Evolutionary conservation across 2,888 invertebrate species (phyloP).

Genomic region (Ichneumoninae sp.): DNA sequence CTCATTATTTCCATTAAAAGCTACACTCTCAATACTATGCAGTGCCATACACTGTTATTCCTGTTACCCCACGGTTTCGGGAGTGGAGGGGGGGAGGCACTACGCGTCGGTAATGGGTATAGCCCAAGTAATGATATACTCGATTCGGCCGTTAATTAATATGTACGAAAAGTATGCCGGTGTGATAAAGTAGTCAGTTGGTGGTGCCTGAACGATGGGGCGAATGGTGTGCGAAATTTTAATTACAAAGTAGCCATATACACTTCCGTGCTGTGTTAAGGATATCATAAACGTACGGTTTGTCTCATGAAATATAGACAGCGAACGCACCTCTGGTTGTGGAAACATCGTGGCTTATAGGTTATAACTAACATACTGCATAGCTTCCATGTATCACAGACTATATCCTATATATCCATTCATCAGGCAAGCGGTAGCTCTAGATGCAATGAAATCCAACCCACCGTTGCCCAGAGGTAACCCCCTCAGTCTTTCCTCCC

Average conservation of each 20-base stretch:
- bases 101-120: slow-evolving; percentile 43
- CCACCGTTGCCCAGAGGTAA: slow-evolving; percentile 21
- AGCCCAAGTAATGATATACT: slow-evolving; percentile 57
- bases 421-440: neutral
- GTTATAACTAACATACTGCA: neutral
- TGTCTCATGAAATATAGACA: slow-evolving; percentile 18
- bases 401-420: neutral
- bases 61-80: neutral
- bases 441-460: slow-evolving; percentile 32
- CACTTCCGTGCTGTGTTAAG: slow-evolving; percentile 36
- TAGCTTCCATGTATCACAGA: neutral
- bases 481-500: neutral
- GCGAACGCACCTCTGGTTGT: slow-evolving; percentile 21
- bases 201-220: slow-evolving; percentile 40
- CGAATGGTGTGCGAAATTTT: slow-evolving; percentile 59
- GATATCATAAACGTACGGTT: slow-evolving; percentile 10
- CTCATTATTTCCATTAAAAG: neutral
- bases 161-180: slow-evolving; percentile 54
- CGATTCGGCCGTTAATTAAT: slow-evolving; percentile 58
- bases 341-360: slow-evolving; percentile 32
- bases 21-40: neutral
- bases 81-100: neutral
- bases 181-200: slow-evolving; percentile 41
- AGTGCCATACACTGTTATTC: neutral
- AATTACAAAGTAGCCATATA: slow-evolving; percentile 63